Conservation (phyloP, 1,140 invertebrate genomes). For the Penaeus chinensis region DNA sequence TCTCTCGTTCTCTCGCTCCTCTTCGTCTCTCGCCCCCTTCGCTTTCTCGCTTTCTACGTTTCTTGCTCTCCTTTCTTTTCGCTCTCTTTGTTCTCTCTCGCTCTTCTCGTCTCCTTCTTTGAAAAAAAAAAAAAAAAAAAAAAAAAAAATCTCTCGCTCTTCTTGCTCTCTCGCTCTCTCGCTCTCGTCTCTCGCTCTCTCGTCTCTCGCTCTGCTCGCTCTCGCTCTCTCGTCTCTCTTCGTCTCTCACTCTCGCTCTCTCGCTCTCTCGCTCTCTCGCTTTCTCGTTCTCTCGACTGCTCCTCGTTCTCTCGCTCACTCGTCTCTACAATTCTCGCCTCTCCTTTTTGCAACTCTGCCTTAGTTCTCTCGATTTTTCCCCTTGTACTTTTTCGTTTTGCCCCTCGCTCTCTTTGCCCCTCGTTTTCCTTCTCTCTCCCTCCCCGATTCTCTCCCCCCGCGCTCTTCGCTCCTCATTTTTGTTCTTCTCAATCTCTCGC, state of each 20-base stretch:
- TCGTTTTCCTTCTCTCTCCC: background rate
- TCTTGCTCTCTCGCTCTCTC: too few relatives aligned
- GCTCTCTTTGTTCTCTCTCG: background rate
- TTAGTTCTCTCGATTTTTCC: background rate
- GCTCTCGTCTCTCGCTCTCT: too few relatives aligned
- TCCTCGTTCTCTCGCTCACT: background rate
- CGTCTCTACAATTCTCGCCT: background rate
- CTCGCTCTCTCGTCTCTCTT: background rate
- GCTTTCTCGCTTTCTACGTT: too few relatives aligned
- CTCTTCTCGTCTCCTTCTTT: too few relatives aligned
- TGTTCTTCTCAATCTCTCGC: background rate
- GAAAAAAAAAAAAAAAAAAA: too few relatives aligned
- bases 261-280: background rate
- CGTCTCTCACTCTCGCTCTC: background rate
- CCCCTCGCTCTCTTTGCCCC: background rate
- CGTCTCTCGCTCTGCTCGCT: background rate
- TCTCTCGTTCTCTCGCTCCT: background rate
- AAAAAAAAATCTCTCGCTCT: too few relatives aligned
- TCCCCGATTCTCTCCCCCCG: background rate
- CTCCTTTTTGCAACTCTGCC: background rate
- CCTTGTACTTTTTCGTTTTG: background rate
- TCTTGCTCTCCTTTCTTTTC: background rate
- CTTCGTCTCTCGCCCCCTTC: background rate
- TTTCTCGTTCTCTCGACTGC: background rate
- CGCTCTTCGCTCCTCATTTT: background rate